Percentiles rank a stretch among this genome's conserved stretches.
Conservation (phyloP, 1,140 invertebrate genomes). For the Planococcus citri region DNA sequence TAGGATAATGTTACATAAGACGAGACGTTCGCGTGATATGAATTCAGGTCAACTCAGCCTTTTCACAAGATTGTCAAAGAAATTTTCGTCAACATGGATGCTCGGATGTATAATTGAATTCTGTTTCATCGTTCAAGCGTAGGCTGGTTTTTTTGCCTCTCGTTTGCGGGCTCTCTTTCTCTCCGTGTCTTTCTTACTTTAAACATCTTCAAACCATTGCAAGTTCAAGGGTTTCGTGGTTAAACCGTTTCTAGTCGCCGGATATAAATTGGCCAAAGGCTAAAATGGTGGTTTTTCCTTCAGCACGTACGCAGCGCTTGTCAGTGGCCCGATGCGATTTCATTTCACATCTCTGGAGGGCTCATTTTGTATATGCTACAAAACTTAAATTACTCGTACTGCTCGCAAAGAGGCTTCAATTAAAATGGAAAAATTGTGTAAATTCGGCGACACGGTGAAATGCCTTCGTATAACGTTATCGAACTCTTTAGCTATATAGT, state of each 20-base stretch:
- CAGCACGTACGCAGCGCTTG: too few relatives aligned
- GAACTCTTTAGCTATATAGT: too few relatives aligned
- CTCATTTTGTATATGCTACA: not conserved
- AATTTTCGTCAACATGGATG: not conserved
- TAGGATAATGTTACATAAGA: slow-evolving; percentile 1
- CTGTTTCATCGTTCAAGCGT: too few relatives aligned
- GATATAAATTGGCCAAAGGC: not conserved
- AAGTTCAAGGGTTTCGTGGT: not conserved
- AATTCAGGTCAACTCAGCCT: not conserved
- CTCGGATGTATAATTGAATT: not conserved
- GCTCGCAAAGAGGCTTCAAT: not conserved
- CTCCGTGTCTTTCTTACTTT: too few relatives aligned
- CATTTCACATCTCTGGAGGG: too few relatives aligned
- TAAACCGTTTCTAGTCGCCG: not conserved
- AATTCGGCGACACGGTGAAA: not conserved
- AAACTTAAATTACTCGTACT: not conserved
- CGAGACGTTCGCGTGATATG: not conserved
- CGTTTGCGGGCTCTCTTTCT: too few relatives aligned
- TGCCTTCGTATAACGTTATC: not conserved
- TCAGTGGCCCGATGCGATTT: too few relatives aligned
- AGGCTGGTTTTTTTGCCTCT: too few relatives aligned
- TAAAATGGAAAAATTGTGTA: too few relatives aligned
- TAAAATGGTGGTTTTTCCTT: not conserved
- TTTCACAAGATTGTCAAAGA: not conserved
- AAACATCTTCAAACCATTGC: not conserved